These are phyloP conservation scores for Remorina albescens DNA, from an alignment of 2,797 vertebrate species.

Conservation along the genomic window DNA sequence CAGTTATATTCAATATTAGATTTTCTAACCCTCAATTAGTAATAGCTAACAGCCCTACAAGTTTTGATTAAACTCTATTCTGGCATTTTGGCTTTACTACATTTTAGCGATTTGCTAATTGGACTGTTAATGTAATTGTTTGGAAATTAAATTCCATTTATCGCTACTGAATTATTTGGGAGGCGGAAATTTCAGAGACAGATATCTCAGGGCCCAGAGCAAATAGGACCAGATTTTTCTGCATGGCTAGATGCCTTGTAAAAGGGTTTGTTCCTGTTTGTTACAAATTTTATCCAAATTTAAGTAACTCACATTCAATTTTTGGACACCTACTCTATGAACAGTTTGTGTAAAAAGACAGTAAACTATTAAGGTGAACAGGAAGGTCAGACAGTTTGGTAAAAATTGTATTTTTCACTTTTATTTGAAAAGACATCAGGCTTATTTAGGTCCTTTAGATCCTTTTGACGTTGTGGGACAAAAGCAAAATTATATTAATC, in stretches of 20 bases:
- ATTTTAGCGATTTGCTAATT: neutral
- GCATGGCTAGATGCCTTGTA: neutral
- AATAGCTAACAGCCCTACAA: neutral
- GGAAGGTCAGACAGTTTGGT: neutral
- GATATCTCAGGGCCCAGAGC: neutral
- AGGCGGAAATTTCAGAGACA: neutral
- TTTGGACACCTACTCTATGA: neutral
- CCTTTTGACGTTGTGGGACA: neutral
- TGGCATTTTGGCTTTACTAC: neutral
- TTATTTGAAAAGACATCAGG: too few species aligned
- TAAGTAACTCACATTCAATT: too few species aligned
- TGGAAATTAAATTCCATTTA: neutral
- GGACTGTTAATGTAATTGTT: neutral
- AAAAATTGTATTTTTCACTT: neutral
- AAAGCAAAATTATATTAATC: neutral
- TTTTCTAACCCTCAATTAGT: neutral
- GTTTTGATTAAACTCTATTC: neutral
- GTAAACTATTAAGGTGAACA: neutral
- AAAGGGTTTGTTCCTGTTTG: neutral
- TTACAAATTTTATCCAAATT: neutral
- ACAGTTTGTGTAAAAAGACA: neutral
- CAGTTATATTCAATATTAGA: neutral
- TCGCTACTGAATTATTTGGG: neutral
- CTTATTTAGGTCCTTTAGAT: neutral
- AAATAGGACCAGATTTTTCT: neutral